Base-by-base conservation (phyloP, 2,888 invertebrate species). In the Drosophila siamana region DNA sequence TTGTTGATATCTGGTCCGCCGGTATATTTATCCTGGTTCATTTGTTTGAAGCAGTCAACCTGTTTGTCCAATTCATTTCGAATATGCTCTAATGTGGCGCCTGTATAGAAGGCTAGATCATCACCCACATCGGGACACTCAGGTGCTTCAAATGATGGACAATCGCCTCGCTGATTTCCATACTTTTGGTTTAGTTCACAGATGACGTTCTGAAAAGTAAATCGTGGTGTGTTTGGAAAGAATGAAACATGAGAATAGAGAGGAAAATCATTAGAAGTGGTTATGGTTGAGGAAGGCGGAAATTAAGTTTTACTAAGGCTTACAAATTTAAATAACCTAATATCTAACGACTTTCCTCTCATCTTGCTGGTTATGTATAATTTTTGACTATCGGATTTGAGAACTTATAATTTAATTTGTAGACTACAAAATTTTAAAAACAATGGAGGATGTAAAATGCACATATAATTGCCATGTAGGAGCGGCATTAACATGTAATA, bases 81-180 rank as follows among this genome's bases (percentile, higher is more conserved):
- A n/a, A 92, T 90, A 36, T 90, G 88, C 2, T 84, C 69, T 5
- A 91, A 66, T 0, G 91, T 91, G 16, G 80, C 85, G 36, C 80
- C 84, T 1, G 92, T 88, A 30, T 89, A 87, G 43, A 84, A 82
- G 0, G 90, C 81, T 28, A 92, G 74, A 36, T 91, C 91, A 38
- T 90, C 88, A 5, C 88, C 85, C 55, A 83, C 55, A 47, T 86
- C 79, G 16, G 77, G 68, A 28, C 78, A 78, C 8, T 78, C 66
- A 5, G 75, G 68, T 5, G 80, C 78, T 28, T 89, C 84, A 16
- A 86, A 74, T 0, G 77, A 50, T 28, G 74, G 59, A 69, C 85
- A 65, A 55, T 81, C 46, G 55, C 54, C 68, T 54, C 65, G 70
- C 68, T 81, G 55, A 73, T 60, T 63, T 9, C 68, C 57, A 33